phyloP scores from a whole-genome alignment of 2,113 vertebrate species.

The Synodontis membranacea region DNA sequence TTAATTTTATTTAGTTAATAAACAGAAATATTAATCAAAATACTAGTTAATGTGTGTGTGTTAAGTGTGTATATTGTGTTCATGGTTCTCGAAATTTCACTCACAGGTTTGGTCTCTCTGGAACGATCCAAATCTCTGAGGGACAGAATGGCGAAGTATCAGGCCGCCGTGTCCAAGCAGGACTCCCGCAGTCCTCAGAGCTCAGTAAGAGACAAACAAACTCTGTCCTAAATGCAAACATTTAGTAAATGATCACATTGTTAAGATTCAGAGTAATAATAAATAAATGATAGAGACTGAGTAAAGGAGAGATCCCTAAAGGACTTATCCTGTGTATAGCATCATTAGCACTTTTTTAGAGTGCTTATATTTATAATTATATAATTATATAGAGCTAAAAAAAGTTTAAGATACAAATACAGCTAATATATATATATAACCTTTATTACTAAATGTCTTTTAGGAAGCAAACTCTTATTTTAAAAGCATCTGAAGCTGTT shows the following conservation, averaged over 20 bases:
- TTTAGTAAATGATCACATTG: background rate
- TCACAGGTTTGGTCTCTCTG: conserved; percentile 63
- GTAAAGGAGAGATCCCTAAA: background rate
- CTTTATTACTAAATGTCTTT: background rate
- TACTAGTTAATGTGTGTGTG: background rate
- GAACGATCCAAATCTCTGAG: conserved; percentile 79
- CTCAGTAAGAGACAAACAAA: conserved; percentile 54
- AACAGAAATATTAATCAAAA: background rate
- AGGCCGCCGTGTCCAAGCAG: conserved; percentile 86
- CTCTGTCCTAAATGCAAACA: background rate
- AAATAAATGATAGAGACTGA: background rate
- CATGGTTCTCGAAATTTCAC: conserved; percentile 47
- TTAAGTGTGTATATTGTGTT: background rate
- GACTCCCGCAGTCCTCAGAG: conserved; percentile 28
- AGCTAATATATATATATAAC: too few species aligned
- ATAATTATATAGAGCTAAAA: too few species aligned
- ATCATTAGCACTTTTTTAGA: background rate
- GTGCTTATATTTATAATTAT: background rate
- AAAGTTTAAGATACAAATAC: too few species aligned
- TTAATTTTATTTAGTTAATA: background rate
- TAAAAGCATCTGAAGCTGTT: background rate
- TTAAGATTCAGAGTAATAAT: too few species aligned
- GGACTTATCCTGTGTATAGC: background rate
- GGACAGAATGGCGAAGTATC: conserved; percentile 91
- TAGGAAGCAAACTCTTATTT: background rate